Conservation (phyloP, 2,113 vertebrate genomes). For the Chunga burmeisteri region DNA sequence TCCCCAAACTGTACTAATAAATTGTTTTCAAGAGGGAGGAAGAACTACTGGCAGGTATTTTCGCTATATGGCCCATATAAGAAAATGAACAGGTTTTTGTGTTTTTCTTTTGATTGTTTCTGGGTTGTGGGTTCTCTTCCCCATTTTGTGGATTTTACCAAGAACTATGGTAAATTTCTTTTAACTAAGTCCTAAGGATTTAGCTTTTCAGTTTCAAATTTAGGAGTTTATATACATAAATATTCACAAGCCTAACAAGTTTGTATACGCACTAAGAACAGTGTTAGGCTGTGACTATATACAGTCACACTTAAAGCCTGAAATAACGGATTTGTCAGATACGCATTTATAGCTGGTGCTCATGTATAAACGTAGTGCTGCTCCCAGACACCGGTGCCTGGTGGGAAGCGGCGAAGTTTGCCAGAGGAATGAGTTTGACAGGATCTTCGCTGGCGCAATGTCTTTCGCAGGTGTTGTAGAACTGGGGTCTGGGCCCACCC, state of each 20-base stretch:
- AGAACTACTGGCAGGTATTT: constrained; percentile 15
- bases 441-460: constrained; percentile 84
- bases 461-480: constrained; percentile 92
- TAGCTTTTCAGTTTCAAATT: neutral
- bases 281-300: constrained; percentile 34
- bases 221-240: constrained; percentile 68
- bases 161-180: neutral
- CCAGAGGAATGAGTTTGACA: constrained; percentile 90
- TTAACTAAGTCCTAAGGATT: neutral
- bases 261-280: neutral
- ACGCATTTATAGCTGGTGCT: constrained; percentile 85
- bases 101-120: neutral
- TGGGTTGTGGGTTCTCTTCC: neutral
- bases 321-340: neutral
- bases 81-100: neutral
- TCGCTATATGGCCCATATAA: neutral
- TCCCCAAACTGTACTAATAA: neutral
- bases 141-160: neutral
- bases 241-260: constrained; percentile 54
- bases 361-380: constrained; percentile 78
- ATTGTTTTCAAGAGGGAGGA: constrained; percentile 5
- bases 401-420: constrained; percentile 82
- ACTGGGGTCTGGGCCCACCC: constrained; percentile 79
- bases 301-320: constrained; percentile 54
- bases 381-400: constrained; percentile 65